Percentiles rank a stretch among this genome's conserved stretches.
Conservation (phyloP, 2,113 vertebrate genomes). For the Indri indri region DNA sequence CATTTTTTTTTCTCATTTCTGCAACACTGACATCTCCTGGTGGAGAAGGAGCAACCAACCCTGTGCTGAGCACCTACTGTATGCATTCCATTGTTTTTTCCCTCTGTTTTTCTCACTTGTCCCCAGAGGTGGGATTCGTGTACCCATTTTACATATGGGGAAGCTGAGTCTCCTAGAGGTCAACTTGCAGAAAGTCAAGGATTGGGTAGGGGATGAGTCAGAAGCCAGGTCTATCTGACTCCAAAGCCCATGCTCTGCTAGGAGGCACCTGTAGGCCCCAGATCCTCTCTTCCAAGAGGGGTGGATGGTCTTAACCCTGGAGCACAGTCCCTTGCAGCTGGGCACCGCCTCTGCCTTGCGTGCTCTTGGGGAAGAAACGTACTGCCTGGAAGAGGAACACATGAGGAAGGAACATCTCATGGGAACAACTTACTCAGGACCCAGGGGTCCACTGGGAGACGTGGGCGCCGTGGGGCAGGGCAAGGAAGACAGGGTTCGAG, state of each 20-base stretch:
- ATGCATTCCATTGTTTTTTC: no score
- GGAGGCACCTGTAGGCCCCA: background rate
- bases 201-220: fast-evolving
- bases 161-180: background rate
- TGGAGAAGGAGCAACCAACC: background rate
- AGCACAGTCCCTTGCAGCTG: background rate
- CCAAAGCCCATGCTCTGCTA: background rate
- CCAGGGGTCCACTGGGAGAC: background rate
- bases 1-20: background rate
- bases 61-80: background rate
- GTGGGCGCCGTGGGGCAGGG: background rate
- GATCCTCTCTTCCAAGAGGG: background rate
- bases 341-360: background rate
- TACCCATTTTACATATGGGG: background rate
- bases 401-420: background rate
- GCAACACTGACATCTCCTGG: background rate
- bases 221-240: background rate
- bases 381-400: background rate
- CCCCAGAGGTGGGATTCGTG: background rate
- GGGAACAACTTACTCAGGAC: background rate
- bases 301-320: background rate
- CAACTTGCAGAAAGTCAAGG: background rate
- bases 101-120: background rate
- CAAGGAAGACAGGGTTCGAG: background rate
- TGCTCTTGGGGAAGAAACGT: background rate